These are phyloP conservation scores for Engraulis encrasicolus DNA, from an alignment of 2,113 vertebrate genomes.

Conservation along the genomic window DNA sequence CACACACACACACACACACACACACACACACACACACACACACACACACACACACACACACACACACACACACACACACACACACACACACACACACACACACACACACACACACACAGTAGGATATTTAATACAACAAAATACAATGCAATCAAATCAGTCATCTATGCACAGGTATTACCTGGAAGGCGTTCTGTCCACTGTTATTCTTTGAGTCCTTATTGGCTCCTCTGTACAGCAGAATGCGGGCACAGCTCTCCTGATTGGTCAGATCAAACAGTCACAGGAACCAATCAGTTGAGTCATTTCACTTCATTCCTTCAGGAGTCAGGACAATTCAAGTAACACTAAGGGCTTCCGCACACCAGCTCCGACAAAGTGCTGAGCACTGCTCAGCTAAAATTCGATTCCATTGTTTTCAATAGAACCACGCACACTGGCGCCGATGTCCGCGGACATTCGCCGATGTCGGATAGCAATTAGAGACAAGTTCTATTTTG, in stretches of 20 bases:
- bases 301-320: neutral
- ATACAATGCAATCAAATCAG: neutral
- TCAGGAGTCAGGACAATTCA: no score
- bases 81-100: slow-evolving; percentile 24
- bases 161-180: no score
- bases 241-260: slow-evolving; percentile 89
- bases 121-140: neutral
- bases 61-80: slow-evolving; percentile 36
- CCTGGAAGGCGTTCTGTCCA: slow-evolving; percentile 91
- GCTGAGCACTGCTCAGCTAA: no score
- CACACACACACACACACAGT: slow-evolving; percentile 13
- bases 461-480: no score
- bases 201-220: slow-evolving; percentile 90
- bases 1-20: slow-evolving; percentile 23
- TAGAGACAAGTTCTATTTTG: no score
- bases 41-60: slow-evolving; percentile 9
- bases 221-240: slow-evolving; percentile 87
- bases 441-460: no score
- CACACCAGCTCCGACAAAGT: no score
- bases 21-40: neutral
- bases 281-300: neutral
- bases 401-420: no score
- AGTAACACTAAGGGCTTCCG: no score
- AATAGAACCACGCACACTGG: no score
- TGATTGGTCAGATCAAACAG: slow-evolving; percentile 55